Conservation (phyloP, 37 sponge, comb jelly and placozoan genomes). For the Beroe ovata region DNA sequence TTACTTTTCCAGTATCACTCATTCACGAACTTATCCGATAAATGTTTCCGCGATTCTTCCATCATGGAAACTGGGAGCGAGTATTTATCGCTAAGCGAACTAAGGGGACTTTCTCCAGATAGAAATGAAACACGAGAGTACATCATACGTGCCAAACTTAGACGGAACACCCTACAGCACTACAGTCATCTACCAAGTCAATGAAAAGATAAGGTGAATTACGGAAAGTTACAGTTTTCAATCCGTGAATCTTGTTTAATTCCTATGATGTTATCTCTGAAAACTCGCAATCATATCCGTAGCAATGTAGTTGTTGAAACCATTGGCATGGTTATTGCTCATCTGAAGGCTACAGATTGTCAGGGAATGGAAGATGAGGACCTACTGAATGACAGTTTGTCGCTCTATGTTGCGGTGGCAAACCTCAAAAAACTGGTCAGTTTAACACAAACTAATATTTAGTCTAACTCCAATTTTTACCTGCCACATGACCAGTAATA, state of each 20-base stretch:
- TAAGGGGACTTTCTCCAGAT: slow-evolving; percentile 2
- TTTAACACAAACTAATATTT: too few species aligned
- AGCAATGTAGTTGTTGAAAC: not conserved
- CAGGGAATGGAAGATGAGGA: slow-evolving; percentile 19
- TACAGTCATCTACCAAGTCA: not conserved
- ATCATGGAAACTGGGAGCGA: too few species aligned
- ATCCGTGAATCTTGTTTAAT: not conserved
- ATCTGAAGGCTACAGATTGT: not conserved
- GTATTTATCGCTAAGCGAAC: too few species aligned
- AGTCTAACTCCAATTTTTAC: too few species aligned
- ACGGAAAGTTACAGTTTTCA: not conserved
- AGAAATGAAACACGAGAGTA: not conserved
- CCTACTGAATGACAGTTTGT: slow-evolving; percentile 23
- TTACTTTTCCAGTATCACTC: too few species aligned
- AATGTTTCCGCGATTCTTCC: too few species aligned
- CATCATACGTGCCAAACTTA: not conserved
- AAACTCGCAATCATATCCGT: not conserved
- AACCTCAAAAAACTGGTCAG: slow-evolving; percentile 36
- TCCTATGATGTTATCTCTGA: not conserved
- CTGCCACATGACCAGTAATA: too few species aligned
- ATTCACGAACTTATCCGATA: too few species aligned
- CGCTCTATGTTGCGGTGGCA: slow-evolving; percentile 11
- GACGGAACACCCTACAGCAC: slow-evolving; percentile 15
- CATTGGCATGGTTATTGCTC: not conserved
- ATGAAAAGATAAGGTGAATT: slow-evolving; percentile 32